phyloP scores from a whole-genome alignment of 2,113 vertebrate genomes.

The Cygnus buccinator region DNA sequence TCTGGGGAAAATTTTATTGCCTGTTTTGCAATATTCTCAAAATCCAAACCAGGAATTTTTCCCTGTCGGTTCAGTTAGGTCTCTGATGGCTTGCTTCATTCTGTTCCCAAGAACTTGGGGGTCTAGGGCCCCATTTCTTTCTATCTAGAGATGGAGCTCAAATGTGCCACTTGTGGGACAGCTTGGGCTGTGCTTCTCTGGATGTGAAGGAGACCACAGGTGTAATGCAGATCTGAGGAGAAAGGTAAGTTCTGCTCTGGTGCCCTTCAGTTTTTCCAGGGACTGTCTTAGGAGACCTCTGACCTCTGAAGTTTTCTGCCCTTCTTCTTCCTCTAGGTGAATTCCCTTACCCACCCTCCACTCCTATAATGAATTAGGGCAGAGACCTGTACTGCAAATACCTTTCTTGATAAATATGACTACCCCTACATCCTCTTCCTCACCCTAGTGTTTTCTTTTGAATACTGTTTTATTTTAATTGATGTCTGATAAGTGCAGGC shows the following conservation, averaged over 20 bases:
- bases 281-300: not conserved
- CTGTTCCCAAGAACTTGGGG: not conserved
- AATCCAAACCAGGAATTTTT: constrained; percentile 46
- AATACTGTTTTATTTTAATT: not conserved
- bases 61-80: not conserved
- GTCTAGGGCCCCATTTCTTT: not conserved
- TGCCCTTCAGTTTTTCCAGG: not conserved
- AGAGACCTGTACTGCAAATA: not conserved
- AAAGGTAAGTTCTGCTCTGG: not conserved
- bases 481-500: not conserved
- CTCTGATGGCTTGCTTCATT: not conserved
- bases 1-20: constrained; percentile 50
- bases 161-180: not conserved
- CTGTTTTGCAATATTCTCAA: constrained; percentile 51
- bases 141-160: not conserved
- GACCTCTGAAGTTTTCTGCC: not conserved
- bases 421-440: not conserved
- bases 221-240: not conserved
- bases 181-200: not conserved
- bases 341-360: not conserved
- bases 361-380: not conserved
- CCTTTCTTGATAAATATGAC: not conserved
- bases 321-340: not conserved
- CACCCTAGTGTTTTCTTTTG: not conserved
- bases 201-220: not conserved